phyloP scores from a whole-genome alignment of 2,888 invertebrate genomes.

The Eretmocerus hayati region DNA sequence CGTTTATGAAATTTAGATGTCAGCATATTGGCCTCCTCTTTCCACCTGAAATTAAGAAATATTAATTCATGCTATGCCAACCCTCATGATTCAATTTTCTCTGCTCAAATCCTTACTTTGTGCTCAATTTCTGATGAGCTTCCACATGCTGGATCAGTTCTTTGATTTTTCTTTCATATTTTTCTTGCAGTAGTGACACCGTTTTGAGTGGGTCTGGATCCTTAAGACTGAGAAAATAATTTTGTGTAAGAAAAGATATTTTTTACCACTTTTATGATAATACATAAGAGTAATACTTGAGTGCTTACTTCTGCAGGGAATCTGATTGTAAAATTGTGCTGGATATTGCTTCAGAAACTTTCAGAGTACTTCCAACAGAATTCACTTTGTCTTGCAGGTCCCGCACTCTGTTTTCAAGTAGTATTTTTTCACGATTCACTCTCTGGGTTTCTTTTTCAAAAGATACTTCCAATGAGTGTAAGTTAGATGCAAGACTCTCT shows the following conservation, averaged over 20 bases:
- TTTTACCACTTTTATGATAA: no score
- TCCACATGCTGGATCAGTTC: conserved; percentile 56
- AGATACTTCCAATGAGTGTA: conserved; percentile 52
- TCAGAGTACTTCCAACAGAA: not conserved
- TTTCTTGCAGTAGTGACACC: conserved; percentile 29
- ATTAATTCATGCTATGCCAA: not conserved
- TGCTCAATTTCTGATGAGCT: conserved; percentile 55
- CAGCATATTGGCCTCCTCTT: conserved; percentile 57
- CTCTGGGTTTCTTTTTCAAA: conserved; percentile 54
- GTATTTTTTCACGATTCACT: conserved; percentile 54
- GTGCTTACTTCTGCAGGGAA: no score
- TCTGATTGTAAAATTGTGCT: no score
- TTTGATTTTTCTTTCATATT: conserved; percentile 47
- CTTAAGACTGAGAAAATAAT: conserved; percentile 8
- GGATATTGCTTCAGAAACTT: no score
- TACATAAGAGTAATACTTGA: no score
- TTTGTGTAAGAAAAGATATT: not conserved
- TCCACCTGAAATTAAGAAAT: conserved; percentile 52
- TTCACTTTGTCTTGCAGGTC: conserved; percentile 41
- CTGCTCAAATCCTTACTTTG: conserved; percentile 46
- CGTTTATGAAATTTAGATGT: conserved; percentile 56
- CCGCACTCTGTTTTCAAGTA: conserved; percentile 43
- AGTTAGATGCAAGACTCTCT: conserved; percentile 54
- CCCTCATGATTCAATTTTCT: conserved; percentile 7
- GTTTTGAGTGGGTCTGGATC: conserved; percentile 10